A percentile compares a stretch with the other conserved stretches of the same genome.
Evolutionary conservation across 1,140 invertebrate genomes (phyloP).

Genomic region (Cylas formicarius): DNA sequence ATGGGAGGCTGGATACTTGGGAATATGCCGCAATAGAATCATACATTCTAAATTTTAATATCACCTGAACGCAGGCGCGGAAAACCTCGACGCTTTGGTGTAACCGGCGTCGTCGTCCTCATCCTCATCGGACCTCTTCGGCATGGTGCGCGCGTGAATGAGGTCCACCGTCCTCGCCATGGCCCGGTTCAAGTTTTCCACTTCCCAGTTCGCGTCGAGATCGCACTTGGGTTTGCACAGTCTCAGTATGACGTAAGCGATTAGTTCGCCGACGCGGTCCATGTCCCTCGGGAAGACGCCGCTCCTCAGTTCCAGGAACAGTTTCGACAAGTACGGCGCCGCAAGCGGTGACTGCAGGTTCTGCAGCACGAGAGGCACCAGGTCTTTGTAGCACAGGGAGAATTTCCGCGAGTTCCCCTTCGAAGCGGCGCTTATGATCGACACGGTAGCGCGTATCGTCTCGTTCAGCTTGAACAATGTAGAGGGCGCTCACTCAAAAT

Average conservation of each 20-base stretch:
- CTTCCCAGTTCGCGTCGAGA: conserved; percentile 69
- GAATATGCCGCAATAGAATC: too few species aligned
- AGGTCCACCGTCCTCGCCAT: conserved; percentile 51
- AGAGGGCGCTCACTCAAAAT: too few species aligned
- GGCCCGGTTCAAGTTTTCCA: conserved; percentile 48
- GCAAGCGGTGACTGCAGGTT: conserved; percentile 63
- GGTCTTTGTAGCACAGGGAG: conserved; percentile 54
- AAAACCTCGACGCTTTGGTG: conserved; percentile 48
- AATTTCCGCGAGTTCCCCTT: conserved; percentile 55
- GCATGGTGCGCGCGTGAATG: conserved; percentile 44
- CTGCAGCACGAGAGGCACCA: conserved; percentile 55
- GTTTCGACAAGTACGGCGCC: conserved; percentile 53
- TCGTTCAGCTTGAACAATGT: conserved; percentile 50
- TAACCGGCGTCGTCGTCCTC: conserved; percentile 22
- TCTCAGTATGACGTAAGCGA: conserved; percentile 62
- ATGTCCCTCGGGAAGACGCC: conserved; percentile 47
- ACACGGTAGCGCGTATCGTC: conserved; percentile 54
- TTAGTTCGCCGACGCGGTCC: conserved; percentile 47
- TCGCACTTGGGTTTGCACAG: conserved; percentile 71
- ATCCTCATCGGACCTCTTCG: conserved; percentile 21
- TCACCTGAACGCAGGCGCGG: conserved; percentile 69
- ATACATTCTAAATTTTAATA: too few species aligned
- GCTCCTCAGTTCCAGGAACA: conserved; percentile 53
- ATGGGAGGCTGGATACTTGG: too few species aligned
- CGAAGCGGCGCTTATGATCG: conserved; percentile 55